Evolutionary conservation across 1,140 invertebrate species (phyloP).

Genomic region (Wiebesia pumilae): DNA sequence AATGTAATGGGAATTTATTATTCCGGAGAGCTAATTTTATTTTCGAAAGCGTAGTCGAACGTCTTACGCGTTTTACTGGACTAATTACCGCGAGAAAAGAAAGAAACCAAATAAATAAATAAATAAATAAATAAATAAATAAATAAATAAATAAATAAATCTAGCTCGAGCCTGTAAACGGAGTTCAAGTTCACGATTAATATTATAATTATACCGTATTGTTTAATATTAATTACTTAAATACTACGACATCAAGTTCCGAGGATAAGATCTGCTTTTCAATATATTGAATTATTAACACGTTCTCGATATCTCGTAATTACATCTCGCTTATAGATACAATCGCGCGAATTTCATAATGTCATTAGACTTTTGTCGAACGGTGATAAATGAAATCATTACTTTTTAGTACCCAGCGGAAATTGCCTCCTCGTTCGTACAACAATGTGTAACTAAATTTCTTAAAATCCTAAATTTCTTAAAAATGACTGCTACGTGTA

Average conservation of each 20-base stretch:
- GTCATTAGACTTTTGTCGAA: too few relatives aligned
- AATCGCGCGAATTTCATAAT: constrained; percentile 6
- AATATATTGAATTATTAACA: not conserved
- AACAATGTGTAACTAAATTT: too few relatives aligned
- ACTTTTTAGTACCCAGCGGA: not conserved
- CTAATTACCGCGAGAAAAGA: not conserved
- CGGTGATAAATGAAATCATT: not conserved
- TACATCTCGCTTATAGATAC: not conserved
- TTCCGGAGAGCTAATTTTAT: not conserved
- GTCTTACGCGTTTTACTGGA: not conserved
- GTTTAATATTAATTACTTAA: too few relatives aligned
- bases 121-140: too few relatives aligned
- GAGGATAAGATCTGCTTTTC: not conserved
- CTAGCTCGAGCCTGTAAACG: not conserved
- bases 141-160: too few relatives aligned
- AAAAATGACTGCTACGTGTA: too few relatives aligned
- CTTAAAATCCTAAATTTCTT: too few relatives aligned
- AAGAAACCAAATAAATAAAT: too few relatives aligned
- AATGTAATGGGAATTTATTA: not conserved
- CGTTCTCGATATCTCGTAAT: not conserved
- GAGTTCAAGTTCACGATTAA: not conserved
- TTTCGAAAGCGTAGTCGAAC: too few relatives aligned
- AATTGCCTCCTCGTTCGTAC: too few relatives aligned
- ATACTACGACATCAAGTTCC: not conserved
- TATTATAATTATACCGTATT: not conserved